Percentiles rank a stretch among this genome's conserved stretches.
phyloP scores from a whole-genome alignment of 2,113 vertebrate genomes.

The Vimba vimba region DNA sequence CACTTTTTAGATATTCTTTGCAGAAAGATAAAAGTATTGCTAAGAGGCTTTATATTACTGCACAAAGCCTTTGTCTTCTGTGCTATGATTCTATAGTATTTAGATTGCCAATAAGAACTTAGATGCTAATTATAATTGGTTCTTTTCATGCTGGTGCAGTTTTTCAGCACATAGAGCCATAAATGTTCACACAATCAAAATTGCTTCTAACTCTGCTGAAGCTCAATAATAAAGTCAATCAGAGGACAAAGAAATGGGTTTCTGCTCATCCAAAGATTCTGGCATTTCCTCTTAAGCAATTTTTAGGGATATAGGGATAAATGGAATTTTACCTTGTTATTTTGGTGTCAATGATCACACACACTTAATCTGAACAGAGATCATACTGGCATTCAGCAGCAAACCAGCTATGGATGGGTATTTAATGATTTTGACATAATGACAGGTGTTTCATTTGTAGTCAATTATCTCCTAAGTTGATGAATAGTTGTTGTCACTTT shows the following conservation, averaged over 20 bases:
- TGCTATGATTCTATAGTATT: background rate
- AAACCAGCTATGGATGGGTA: background rate
- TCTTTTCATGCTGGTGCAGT: constrained; percentile 1
- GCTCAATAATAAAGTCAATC: background rate
- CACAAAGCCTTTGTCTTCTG: background rate
- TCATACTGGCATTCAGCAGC: background rate
- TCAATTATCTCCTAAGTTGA: constrained; percentile 6
- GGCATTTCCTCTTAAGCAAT: background rate
- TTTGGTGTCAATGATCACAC: background rate
- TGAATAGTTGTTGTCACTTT: background rate
- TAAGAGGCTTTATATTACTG: background rate
- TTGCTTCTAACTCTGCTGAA: background rate
- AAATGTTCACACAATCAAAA: constrained; percentile 11
- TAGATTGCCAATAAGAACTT: background rate
- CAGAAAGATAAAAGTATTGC: background rate
- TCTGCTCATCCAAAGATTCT: background rate
- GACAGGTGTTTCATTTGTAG: background rate
- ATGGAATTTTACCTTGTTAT: background rate
- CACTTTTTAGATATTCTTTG: too few species aligned
- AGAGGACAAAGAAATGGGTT: background rate
- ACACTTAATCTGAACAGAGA: background rate
- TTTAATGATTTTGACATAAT: background rate
- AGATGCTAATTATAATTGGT: constrained; percentile 10
- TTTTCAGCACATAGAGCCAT: background rate
- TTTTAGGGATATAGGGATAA: background rate